Evolutionary conservation across 1,140 invertebrate species (phyloP), one percentile per base, ranked within the genome.

Genomic region (Tribolium madens): DNA sequence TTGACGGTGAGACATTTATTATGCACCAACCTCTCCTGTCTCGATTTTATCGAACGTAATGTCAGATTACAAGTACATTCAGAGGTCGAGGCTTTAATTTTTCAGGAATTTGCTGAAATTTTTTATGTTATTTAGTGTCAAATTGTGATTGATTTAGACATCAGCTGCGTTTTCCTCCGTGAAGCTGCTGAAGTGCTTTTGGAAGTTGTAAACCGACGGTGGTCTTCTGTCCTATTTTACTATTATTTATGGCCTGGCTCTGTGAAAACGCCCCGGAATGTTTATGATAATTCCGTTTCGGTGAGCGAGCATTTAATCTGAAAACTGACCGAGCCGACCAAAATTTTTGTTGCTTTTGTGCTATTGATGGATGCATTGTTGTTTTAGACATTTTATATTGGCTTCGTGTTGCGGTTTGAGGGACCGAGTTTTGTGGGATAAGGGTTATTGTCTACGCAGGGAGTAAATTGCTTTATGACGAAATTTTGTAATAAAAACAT

Each of bases 321-420:
- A 6, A 12, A 6, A 26, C 14, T 33, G 57, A 64, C 57, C 21
- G 26, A 18, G 14, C 57, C 57, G 31, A 33, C 57, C n/a, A 64
- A 64, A 64, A 18, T 33, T 33, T 33, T 64, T 64, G 57, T 64
- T 64, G 21, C 18, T 26, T 64, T 64, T 64, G 21, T 33, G 57
- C 17, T 15, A 64, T 64, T 64, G 57, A 64, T 64, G 57, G 26
- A 64, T 64, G 57, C 12, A 64, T 64, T 64, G 57, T 64, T 64
- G 57, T 64, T 64, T 64, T 64, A 64, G 57, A 64, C 57, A 64
- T 64, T 64, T 64, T 64, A 64, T 64, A 64, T 64, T 64, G 57
- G 57, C n/a, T 64, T 33, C 57, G 57, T 64, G 57, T 64, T 64
- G 57, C 26, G 57, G 57, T 64, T 64, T 64, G 26, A 33, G 57